Evolutionary conservation across 2,797 vertebrate species (phyloP).

Genomic region (Anguilla marmorata): DNA sequence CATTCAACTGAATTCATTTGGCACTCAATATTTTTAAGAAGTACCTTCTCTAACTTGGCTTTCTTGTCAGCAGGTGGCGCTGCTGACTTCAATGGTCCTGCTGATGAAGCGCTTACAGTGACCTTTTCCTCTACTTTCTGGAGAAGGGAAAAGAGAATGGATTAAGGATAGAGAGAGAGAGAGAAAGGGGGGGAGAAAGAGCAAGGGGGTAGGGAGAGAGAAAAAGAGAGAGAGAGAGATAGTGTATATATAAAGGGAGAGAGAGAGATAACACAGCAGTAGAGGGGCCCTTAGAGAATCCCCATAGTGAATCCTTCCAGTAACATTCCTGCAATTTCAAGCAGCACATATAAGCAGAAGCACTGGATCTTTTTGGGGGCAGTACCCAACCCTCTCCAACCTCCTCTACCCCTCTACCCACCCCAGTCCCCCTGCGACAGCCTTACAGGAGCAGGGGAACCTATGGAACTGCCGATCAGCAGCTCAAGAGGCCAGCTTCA

Average conservation of each 20-base stretch:
- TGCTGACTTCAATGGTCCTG: constrained; percentile 41
- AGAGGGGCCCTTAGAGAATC: background rate
- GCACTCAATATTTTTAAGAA: background rate
- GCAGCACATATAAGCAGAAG: background rate
- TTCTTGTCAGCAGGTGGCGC: constrained; percentile 67
- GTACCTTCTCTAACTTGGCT: constrained; percentile 57
- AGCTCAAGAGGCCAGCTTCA: background rate
- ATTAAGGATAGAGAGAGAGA: background rate
- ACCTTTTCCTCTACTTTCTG: constrained; percentile 53
- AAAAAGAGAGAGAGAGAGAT: background rate
- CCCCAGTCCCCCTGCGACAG: too few species aligned
- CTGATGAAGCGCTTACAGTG: background rate
- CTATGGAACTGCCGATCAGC: too few species aligned
- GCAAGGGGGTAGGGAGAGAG: background rate
- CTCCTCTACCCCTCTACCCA: background rate
- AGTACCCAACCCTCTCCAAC: background rate
- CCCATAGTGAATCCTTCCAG: background rate
- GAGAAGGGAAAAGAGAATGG: background rate
- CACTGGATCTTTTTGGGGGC: background rate
- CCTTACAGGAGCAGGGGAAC: too few species aligned
- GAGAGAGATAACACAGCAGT: background rate
- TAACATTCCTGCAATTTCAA: background rate
- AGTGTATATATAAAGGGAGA: too few species aligned
- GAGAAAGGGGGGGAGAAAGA: background rate
- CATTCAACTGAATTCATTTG: background rate